These are phyloP conservation scores for Siphonodentalium dalli DNA, from an alignment of 2,888 invertebrate genomes.

Conservation along the genomic window DNA sequence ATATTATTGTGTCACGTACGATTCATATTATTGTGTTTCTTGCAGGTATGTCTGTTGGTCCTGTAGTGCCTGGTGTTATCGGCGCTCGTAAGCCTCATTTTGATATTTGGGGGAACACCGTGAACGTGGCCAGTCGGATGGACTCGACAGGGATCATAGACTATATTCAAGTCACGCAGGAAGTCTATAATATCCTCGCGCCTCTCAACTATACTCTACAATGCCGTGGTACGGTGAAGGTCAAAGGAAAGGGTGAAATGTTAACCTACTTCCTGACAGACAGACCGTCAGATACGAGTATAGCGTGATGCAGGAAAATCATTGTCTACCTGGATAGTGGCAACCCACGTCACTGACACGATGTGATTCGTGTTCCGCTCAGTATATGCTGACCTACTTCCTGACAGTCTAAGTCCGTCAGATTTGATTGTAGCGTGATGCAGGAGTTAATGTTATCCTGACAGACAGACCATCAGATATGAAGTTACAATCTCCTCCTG, in stretches of 20 bases:
- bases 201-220: conserved; percentile 77
- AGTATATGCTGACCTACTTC: no score
- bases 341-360: no score
- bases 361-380: no score
- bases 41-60: conserved; percentile 90
- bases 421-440: no score
- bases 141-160: conserved; percentile 90
- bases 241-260: conserved; percentile 96
- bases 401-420: no score
- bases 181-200: conserved; percentile 81
- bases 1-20: no score
- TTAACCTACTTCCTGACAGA: conserved; percentile 90
- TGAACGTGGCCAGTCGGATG: conserved; percentile 91
- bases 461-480: no score
- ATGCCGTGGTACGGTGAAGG: conserved; percentile 87
- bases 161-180: conserved; percentile 89
- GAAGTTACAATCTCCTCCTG: no score
- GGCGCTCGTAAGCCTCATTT: conserved; percentile 85
- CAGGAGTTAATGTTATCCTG: no score
- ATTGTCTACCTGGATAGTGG: no score
- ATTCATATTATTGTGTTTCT: no score
- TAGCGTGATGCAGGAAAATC: no score
- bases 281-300: conserved; percentile 39
- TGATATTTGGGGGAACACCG: conserved; percentile 94
- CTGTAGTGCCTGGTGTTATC: conserved; percentile 94